Evolutionary conservation across 2,113 vertebrate genomes (phyloP).

Genomic region (Rhea pennata): DNA sequence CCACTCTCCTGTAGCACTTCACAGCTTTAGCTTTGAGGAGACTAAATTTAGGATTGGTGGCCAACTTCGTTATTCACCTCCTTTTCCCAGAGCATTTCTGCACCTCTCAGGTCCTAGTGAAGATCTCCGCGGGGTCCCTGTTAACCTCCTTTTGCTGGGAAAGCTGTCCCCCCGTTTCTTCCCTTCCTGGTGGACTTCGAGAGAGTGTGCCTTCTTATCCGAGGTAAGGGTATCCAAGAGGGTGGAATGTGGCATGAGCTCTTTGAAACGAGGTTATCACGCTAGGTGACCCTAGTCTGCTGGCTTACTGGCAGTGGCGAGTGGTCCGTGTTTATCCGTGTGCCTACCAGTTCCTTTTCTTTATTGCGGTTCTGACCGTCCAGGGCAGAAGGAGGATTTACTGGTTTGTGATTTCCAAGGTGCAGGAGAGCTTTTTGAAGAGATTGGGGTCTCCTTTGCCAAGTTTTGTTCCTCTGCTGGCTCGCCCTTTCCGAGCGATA

Average conservation of each 20-base stretch:
- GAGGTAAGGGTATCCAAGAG: no score
- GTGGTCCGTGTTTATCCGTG: neutral
- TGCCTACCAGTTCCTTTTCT: neutral
- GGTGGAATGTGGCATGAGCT: neutral
- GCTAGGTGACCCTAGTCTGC: neutral
- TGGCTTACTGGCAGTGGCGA: neutral
- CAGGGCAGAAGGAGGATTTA: neutral
- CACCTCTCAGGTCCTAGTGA: neutral
- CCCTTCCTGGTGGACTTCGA: neutral
- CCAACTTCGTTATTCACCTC: neutral
- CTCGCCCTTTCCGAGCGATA: neutral
- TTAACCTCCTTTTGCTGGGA: conserved; percentile 17
- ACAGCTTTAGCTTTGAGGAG: conserved; percentile 26
- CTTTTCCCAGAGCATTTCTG: neutral
- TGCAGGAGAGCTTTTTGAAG: neutral
- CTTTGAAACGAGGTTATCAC: neutral
- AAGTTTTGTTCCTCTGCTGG: neutral
- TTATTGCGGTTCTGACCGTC: neutral
- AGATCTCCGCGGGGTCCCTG: neutral
- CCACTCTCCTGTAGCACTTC: conserved; percentile 2
- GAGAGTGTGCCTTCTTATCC: neutral
- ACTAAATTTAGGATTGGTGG: conserved; percentile 44
- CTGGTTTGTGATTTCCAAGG: neutral
- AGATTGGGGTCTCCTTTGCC: neutral
- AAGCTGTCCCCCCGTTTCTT: neutral